These are phyloP conservation scores for Pampusana beccarii DNA, from an alignment of 2,113 vertebrate species.

Conservation along the genomic window DNA sequence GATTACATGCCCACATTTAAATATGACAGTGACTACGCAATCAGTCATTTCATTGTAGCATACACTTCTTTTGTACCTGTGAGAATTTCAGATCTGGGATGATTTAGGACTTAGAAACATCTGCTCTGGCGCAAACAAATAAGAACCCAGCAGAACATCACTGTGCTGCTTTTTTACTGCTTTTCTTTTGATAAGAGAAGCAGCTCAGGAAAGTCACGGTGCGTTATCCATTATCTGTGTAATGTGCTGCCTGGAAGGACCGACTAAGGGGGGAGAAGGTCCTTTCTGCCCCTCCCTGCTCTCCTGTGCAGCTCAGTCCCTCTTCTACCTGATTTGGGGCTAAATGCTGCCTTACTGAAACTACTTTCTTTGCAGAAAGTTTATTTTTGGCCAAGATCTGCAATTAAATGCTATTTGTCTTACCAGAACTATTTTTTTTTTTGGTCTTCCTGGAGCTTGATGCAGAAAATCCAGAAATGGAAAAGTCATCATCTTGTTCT, in stretches of 20 bases:
- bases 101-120: background rate
- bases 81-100: background rate
- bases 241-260: background rate
- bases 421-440: background rate
- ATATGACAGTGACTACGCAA: background rate
- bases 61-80: background rate
- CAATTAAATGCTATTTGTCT: background rate
- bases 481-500: background rate
- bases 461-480: background rate
- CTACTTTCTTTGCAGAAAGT: background rate
- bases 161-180: background rate
- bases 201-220: background rate
- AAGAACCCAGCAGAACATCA: background rate
- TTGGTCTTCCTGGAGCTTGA: background rate
- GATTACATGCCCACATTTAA: background rate
- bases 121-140: background rate
- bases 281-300: background rate
- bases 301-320: background rate
- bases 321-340: background rate
- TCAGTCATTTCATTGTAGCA: background rate
- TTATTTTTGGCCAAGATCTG: background rate
- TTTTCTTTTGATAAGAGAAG: background rate
- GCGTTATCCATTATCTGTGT: accelerated
- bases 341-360: background rate
- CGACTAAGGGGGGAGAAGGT: background rate